Evolutionary conservation across 2,113 vertebrate species (phyloP), one percentile per base, ranked within the genome.

Genomic region (pig (Sus scrofa)): DNA sequence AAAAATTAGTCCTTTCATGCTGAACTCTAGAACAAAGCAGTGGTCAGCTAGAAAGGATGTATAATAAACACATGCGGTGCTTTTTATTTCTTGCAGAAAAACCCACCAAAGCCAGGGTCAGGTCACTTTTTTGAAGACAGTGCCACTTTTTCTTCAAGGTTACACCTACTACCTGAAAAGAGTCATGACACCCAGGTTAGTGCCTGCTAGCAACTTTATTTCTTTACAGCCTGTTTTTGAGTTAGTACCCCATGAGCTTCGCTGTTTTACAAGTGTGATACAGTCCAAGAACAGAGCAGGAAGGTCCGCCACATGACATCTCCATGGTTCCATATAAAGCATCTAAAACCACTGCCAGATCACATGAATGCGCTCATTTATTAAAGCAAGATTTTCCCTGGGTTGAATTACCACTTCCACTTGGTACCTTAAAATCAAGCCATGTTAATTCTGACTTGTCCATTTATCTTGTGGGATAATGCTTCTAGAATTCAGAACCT

Each of bases 91-190:
- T 99, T 98, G 98, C 98, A 98, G 98, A 95, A 96, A 98, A 99
- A 99, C 99, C 99, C 99, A 99, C 99, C 99, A 99, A 99, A 98
- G 98, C 98, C 98, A 99, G 98, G 98, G 98, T 99, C 98, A 99
- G 98, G 99, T 99, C 99, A 99, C 99, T 99, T 99, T 99, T 99
- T 98, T 99, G 99, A 98, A 99, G 98, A 98, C 98, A 99, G 98
- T 99, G 98, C 99, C 99, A 99, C 98, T 99, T 99, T 99, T 99
- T 99, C 99, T 99, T 99, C 99, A 99, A 98, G 98, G 99, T 99
- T 98, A 99, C 99, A 99, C 99, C 99, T 99, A 99, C 98, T 99
- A 98, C 98, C 99, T 99, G 99, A 98, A 99, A 99, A 99, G 96
- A 99, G 99, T 98, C 98, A 99, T 98, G 99, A 99, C 96, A 99